phyloP scores from a whole-genome alignment of 2,113 vertebrate species.

The Brienomyrus brachyistius region DNA sequence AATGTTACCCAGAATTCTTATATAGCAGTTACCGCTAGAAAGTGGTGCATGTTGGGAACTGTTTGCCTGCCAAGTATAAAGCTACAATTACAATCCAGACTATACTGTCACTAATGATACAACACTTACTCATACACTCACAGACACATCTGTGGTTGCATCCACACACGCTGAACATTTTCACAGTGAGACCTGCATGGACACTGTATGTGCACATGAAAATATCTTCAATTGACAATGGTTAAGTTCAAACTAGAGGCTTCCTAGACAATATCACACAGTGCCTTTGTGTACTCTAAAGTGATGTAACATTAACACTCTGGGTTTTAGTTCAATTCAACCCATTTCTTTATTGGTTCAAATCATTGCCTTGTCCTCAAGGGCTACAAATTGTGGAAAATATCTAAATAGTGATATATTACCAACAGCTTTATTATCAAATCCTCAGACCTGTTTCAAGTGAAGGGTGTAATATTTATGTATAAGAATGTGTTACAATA shows the following conservation, averaged over 20 bases:
- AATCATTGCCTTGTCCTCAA: neutral
- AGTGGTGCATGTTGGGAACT: slow-evolving; percentile 62
- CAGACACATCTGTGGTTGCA: slow-evolving; percentile 2
- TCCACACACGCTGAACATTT: slow-evolving; percentile 31
- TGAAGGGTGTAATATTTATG: slow-evolving; percentile 16
- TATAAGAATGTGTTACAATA: neutral
- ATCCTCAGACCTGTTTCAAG: slow-evolving; percentile 16
- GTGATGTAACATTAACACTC: slow-evolving; percentile 3
- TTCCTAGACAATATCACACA: neutral
- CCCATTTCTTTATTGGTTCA: neutral
- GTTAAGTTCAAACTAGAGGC: neutral
- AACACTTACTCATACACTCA: slow-evolving; percentile 31
- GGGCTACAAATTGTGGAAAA: neutral
- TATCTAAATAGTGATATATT: neutral
- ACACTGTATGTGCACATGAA: slow-evolving; percentile 52
- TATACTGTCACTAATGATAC: slow-evolving; percentile 26
- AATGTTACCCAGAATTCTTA: slow-evolving; percentile 64
- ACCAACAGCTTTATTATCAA: neutral
- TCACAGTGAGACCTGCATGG: slow-evolving; percentile 56
- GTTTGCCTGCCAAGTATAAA: slow-evolving; percentile 55
- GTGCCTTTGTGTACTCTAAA: neutral
- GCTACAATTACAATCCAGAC: slow-evolving; percentile 41
- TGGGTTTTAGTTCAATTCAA: slow-evolving; percentile 13
- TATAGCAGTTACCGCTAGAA: slow-evolving; percentile 53
- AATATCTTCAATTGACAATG: slow-evolving; percentile 32